These are phyloP conservation scores for Gonioctena quinquepunctata DNA, from an alignment of 1,140 invertebrate species.

Conservation along the genomic window DNA sequence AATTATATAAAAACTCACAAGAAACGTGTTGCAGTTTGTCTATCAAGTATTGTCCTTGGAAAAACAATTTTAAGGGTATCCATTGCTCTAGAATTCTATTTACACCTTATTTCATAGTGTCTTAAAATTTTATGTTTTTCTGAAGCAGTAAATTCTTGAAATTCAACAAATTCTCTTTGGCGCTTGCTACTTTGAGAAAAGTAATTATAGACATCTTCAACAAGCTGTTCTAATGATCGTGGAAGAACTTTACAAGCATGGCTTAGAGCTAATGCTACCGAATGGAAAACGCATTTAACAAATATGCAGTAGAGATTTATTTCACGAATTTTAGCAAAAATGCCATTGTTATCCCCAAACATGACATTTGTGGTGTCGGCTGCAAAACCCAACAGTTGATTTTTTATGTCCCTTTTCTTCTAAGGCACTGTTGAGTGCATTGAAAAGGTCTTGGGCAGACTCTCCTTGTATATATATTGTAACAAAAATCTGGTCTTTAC, in stretches of 20 bases:
- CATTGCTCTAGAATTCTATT: no score
- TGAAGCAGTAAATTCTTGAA: constrained; percentile 14
- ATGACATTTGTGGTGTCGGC: constrained; percentile 40
- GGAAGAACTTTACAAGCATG: constrained; percentile 1
- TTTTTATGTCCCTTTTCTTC: constrained; percentile 26
- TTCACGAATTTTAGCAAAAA: constrained; percentile 37
- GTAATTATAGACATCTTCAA: constrained; percentile 10
- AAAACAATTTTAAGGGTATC: no score
- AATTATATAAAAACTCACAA: no score
- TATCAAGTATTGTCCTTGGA: no score
- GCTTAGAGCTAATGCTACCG: constrained; percentile 15
- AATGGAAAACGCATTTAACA: constrained; percentile 39
- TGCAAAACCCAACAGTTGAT: constrained; percentile 34
- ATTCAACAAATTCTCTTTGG: constrained; percentile 15
- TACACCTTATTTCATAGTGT: constrained; percentile 14
- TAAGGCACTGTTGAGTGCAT: constrained; percentile 15
- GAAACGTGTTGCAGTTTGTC: no score
- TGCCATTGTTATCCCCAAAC: constrained; percentile 36
- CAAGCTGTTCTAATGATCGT: not conserved
- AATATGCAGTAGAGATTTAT: constrained; percentile 39
- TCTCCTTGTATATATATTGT: constrained; percentile 20
- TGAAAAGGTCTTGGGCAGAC: constrained; percentile 16
- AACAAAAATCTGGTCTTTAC: constrained; percentile 24
- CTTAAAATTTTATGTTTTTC: constrained; percentile 20
- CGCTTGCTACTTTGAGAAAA: constrained; percentile 18